phyloP scores from a whole-genome alignment of 2,113 vertebrate genomes.

The Sebastes fasciatus region DNA sequence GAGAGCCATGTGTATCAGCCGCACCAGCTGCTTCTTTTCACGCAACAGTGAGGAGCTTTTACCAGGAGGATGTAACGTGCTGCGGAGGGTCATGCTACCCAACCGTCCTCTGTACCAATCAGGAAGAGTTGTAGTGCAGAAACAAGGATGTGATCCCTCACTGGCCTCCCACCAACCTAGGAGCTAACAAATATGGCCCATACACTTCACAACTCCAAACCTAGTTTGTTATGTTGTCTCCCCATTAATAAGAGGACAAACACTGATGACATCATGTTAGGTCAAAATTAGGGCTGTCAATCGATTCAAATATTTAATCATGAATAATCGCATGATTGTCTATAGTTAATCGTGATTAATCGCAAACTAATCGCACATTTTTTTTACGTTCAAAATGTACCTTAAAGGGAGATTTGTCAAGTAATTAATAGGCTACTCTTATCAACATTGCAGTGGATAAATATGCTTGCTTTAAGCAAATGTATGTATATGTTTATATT shows the following conservation, averaged over 20 bases:
- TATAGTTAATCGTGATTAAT: too few relatives aligned
- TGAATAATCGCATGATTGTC: too few relatives aligned
- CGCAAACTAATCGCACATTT: too few relatives aligned
- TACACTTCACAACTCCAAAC: background rate
- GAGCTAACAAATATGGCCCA: background rate
- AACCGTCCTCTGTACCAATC: background rate
- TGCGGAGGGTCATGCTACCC: conserved; percentile 2
- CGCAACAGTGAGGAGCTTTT: conserved; percentile 17
- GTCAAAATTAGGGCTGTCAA: too few relatives aligned
- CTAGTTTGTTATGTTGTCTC: background rate
- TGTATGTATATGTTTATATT: too few relatives aligned
- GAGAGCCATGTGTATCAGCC: conserved; percentile 1
- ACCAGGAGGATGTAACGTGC: conserved; percentile 8
- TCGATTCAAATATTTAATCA: too few relatives aligned
- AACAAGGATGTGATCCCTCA: background rate
- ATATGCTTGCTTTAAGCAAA: too few relatives aligned
- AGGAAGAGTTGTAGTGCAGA: background rate
- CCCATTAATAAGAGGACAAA: background rate
- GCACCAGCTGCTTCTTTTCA: conserved; percentile 46
- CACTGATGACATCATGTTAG: background rate
- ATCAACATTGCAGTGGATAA: too few relatives aligned
- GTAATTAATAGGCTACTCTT: too few relatives aligned
- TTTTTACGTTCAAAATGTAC: too few relatives aligned
- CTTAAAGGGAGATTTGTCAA: too few relatives aligned
- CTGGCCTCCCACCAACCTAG: background rate